Evolutionary conservation across 2,888 invertebrate species (phyloP), one percentile per base, ranked within the genome.

Genomic region (Drosophila parthenogenetica): DNA sequence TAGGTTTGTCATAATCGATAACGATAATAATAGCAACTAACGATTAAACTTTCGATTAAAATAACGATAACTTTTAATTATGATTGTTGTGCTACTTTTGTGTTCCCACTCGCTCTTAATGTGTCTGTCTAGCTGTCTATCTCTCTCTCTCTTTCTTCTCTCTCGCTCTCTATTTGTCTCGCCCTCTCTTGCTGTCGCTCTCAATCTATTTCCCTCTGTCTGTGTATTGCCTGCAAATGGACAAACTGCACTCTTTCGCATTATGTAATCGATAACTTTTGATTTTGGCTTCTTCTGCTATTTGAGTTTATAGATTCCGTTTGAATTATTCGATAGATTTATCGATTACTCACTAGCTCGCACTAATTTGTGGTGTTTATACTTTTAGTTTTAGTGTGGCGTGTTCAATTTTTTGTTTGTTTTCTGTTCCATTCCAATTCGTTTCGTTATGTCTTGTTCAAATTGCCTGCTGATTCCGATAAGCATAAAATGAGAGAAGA

Each of bases 291-390:
- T 19, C 3, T 46, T 39, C n/a, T 39, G 19, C 37, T 42, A 50
- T 22, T 51, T 61, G 11, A 13, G 35, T 48, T 62, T 59, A 32
- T 54, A 13, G 42, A 50, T 61, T 57, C 5, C 22, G 40, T 62
- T 42, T 29, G 8, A 37, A 53, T 0, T 49, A 39, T 57, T 53
- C 25, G 35, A 53, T 74, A 62, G 65, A 59, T n/a, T 40, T 75
- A 64, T 68, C 70, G 73, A 69, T 79, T 64, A 61, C 61, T 66
- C 49, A 73, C 70, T 76, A 49, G 72, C 67, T 81, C 70, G 79
- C 81, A 76, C 81, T 83, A 76, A 89, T 89, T 89, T 89, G 87
- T 90, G 90, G 89, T 87, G 89, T 90, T 88, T 79, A 49, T 63
- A 16, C 53, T 49, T 39, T 29, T 29, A 25, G n/a, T n/a, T 66